Conservation (phyloP, 2,888 invertebrate genomes). For the Hydroisotoma schaefferi region DNA sequence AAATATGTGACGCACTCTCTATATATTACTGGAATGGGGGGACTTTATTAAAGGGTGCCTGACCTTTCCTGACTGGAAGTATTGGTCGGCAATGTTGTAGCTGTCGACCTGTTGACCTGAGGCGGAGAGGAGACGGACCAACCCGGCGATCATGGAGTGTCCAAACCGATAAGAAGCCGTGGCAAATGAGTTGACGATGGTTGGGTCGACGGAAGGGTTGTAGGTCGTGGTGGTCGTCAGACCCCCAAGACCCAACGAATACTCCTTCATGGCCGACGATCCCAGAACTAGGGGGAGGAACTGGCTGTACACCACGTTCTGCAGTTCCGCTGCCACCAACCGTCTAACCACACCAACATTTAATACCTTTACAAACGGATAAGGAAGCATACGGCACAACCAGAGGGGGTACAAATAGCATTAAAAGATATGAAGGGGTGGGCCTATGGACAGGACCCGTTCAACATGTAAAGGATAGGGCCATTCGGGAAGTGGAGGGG, state of each 20-base stretch:
- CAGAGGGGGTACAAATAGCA: too few species aligned
- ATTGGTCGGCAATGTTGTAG: constrained; percentile 37
- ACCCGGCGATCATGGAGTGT: constrained; percentile 38
- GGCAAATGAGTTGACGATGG: constrained; percentile 46
- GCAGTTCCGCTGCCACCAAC: constrained; percentile 40
- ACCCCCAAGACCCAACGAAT: constrained; percentile 17
- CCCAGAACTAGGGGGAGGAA: constrained; percentile 47
- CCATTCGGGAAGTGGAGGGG: too few species aligned
- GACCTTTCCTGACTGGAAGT: constrained; percentile 38
- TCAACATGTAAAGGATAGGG: too few species aligned
- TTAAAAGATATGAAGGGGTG: too few species aligned
- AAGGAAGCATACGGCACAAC: too few species aligned
- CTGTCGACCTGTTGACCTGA: constrained; percentile 13
- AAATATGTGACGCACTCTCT: neutral
- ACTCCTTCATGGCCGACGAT: constrained; percentile 24
- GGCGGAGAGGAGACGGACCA: constrained; percentile 23
- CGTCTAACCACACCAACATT: too few species aligned
- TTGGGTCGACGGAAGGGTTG: constrained; percentile 30
- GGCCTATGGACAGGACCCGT: too few species aligned
- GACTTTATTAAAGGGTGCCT: too few species aligned
- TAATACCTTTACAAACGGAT: too few species aligned
- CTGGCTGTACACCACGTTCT: constrained; percentile 45
- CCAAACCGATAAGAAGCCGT: constrained; percentile 48
- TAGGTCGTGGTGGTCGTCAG: constrained; percentile 21
- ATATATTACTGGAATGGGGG: neutral